A percentile compares a stretch with the other conserved stretches of the same genome.
Evolutionary conservation across 2,888 invertebrate genomes (phyloP).

Genomic region (Cylloceria caligata): DNA sequence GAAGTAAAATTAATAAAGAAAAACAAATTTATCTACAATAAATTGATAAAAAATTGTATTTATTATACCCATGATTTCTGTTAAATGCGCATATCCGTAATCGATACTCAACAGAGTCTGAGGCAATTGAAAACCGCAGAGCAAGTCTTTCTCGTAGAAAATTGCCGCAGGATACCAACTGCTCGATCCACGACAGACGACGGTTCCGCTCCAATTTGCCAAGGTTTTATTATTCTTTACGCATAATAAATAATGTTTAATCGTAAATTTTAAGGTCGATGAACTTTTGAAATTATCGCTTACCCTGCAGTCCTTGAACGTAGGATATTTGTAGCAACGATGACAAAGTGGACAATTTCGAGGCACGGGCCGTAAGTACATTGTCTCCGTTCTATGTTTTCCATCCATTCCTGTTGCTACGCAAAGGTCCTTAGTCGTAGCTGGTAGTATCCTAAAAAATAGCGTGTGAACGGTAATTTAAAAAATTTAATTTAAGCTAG

Average conservation of each 20-base stretch:
- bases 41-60: neutral
- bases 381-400: conserved; percentile 85
- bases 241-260: conserved; percentile 15
- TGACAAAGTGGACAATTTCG: conserved; percentile 86
- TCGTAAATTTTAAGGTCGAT: neutral
- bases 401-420: conserved; percentile 87
- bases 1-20: neutral
- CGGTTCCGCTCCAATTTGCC: conserved; percentile 88
- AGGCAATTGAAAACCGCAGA: conserved; percentile 85
- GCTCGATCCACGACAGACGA: conserved; percentile 88
- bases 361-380: conserved; percentile 85
- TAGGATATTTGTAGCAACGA: conserved; percentile 86
- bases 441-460: conserved; percentile 75
- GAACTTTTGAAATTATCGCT: conserved; percentile 6
- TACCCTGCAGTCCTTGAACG: conserved; percentile 83
- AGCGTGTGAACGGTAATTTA: no score
- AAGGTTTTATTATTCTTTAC: conserved; percentile 59
- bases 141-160: conserved; percentile 86
- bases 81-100: conserved; percentile 86
- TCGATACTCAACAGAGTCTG: conserved; percentile 86
- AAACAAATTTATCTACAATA: neutral
- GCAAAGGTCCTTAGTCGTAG: conserved; percentile 86
- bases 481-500: neutral
- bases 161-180: conserved; percentile 92
- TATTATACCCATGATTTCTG: conserved; percentile 85